Evolutionary conservation across 1,140 invertebrate genomes (phyloP), one percentile per base, ranked within the genome.

Genomic region (Wasmannia auropunctata): DNA sequence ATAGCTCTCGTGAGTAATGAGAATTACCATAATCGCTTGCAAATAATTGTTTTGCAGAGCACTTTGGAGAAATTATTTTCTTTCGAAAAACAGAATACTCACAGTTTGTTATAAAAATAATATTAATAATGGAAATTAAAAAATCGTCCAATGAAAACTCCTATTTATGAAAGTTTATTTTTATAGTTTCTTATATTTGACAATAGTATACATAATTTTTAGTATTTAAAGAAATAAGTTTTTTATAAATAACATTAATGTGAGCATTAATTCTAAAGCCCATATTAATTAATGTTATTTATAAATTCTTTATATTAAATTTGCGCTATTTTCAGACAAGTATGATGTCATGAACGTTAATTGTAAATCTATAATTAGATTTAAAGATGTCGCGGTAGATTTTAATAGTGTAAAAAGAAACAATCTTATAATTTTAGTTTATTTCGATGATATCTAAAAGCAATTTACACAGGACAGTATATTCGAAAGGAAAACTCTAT

Each of bases 381-480:
- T 80, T 51, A 16, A 65, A 28, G 4, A 51, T 49, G 54, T 80
- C 31, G 14, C n/a, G 22, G n/a, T 7, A 7, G 0, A 69, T 54
- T 67, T 51, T 54, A 49, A 63, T 65, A 22, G 51, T 46, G 22
- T 16, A 25, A 37, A 49, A 31, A 37, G 54, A 25, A 0, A n/a
- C 1, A 81, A 43, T 58, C n/a, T n/a, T 81, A 31, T 81, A 3
- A 6, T 19, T 46, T 22, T n/a, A 37, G 51, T 51, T 34, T 40
- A 63, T 56, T 56, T 43, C 25, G 37, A 72, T 62, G 19, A 37
- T 60, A 58, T 46, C 22, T 56, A 46, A 70, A 81, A 43, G 54
- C 5, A 88, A 83, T 56, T 54, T 56, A 46, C 67, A 28, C 37
- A 14, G 4, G 7, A 28, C 16, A 31, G 51, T 85, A 88, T 58